These are phyloP conservation scores for Oligia strigilis DNA, from an alignment of 2,888 invertebrate species.

Conservation along the genomic window DNA sequence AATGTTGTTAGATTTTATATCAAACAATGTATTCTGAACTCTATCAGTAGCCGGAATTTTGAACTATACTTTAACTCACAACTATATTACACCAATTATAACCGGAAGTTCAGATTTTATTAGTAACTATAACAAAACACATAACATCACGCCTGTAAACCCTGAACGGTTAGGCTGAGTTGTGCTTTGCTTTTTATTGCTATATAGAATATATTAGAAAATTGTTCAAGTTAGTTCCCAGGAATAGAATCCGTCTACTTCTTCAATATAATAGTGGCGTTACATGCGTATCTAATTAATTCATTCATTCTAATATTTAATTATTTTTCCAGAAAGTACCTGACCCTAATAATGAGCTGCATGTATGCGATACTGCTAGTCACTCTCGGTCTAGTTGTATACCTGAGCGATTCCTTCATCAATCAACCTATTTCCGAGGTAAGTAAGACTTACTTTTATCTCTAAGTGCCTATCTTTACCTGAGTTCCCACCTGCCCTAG, in stretches of 20 bases:
- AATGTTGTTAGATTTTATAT: neutral
- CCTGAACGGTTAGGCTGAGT: no score
- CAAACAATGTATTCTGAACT: neutral
- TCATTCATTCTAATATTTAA: neutral
- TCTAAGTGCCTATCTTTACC: conserved; percentile 27
- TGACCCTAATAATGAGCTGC: conserved; percentile 91
- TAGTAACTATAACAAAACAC: neutral
- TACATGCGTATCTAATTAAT: neutral
- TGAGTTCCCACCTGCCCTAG: conserved; percentile 20
- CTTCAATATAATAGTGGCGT: neutral
- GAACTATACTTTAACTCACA: neutral
- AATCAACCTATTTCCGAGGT: conserved; percentile 89
- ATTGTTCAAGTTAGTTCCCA: neutral
- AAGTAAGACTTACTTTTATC: conserved; percentile 81
- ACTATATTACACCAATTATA: neutral
- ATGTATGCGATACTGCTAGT: conserved; percentile 93
- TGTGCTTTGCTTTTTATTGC: neutral
- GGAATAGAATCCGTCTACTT: neutral
- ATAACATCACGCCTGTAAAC: neutral
- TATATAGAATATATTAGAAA: neutral
- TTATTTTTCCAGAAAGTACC: conserved; percentile 87
- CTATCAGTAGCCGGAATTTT: neutral
- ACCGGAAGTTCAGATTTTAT: neutral
- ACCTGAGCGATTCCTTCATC: conserved; percentile 91
- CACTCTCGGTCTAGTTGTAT: conserved; percentile 92